Evolutionary conservation across 2,797 vertebrate species (phyloP).

Genomic region (Eurystomus glaucurus): DNA sequence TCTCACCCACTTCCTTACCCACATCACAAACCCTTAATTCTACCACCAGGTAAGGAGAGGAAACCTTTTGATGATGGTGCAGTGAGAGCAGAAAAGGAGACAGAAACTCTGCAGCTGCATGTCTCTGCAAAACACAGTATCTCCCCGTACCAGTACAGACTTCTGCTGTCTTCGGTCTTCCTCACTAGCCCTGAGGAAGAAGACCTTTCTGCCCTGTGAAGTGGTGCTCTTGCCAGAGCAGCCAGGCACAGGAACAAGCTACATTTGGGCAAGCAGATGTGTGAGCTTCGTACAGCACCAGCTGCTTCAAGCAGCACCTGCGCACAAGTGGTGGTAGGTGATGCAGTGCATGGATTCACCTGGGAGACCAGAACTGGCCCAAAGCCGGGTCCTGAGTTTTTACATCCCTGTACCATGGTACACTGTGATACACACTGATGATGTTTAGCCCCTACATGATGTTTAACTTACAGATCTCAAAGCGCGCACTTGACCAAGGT

Average conservation of each 20-base stretch:
- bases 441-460: not conserved
- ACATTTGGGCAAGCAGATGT: not conserved
- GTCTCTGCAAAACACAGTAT: not conserved
- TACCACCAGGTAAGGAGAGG: not conserved
- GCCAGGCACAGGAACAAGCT: not conserved
- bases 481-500: too few species aligned
- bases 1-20: constrained; percentile 17
- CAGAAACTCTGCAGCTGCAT: not conserved
- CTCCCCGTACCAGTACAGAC: not conserved
- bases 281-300: not conserved
- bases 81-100: not conserved
- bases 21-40: constrained; percentile 29
- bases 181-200: not conserved
- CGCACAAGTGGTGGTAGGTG: accelerated
- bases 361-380: not conserved
- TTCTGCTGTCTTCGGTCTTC: not conserved
- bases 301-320: not conserved
- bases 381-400: not conserved
- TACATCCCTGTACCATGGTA: accelerated
- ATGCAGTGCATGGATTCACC: accelerated
- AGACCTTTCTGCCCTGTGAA: not conserved
- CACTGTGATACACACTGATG: accelerated
- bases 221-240: not conserved
- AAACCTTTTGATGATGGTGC: not conserved
- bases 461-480: too few species aligned